Evolutionary conservation across 1,140 invertebrate species (phyloP).

Genomic region (Pseudomyrmex flavicornis): DNA sequence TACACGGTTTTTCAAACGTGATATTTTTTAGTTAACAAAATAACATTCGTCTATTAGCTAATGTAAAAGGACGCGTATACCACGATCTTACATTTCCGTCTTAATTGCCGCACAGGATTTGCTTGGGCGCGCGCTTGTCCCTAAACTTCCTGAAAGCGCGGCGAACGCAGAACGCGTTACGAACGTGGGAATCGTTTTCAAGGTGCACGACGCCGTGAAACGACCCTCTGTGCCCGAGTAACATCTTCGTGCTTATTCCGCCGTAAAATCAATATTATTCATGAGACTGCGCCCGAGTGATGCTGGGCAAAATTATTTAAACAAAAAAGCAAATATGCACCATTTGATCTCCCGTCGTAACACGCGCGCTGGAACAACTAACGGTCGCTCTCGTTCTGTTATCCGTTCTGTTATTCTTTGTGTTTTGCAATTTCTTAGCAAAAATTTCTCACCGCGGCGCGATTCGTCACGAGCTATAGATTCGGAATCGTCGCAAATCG

Average conservation of each 20-base stretch:
- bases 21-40: background rate
- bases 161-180: constrained; percentile 66
- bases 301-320: constrained; percentile 32
- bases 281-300: constrained; percentile 52
- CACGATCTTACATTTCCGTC: constrained; percentile 18
- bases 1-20: background rate
- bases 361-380: constrained; percentile 21
- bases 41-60: background rate
- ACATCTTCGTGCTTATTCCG: constrained; percentile 72
- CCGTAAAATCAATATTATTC: constrained; percentile 74
- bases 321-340: background rate
- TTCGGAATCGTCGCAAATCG: constrained; percentile 1
- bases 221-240: constrained; percentile 49
- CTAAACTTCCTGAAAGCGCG: constrained; percentile 65
- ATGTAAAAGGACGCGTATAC: background rate
- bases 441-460: background rate
- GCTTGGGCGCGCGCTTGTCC: constrained; percentile 48
- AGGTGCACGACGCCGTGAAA: constrained; percentile 73
- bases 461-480: background rate
- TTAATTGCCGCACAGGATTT: constrained; percentile 38
- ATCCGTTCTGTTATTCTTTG: background rate
- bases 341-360: background rate
- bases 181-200: constrained; percentile 73
- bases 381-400: background rate
- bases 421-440: background rate